phyloP scores from a whole-genome alignment of 1,140 invertebrate genomes.

The Ridgeia piscesae region DNA sequence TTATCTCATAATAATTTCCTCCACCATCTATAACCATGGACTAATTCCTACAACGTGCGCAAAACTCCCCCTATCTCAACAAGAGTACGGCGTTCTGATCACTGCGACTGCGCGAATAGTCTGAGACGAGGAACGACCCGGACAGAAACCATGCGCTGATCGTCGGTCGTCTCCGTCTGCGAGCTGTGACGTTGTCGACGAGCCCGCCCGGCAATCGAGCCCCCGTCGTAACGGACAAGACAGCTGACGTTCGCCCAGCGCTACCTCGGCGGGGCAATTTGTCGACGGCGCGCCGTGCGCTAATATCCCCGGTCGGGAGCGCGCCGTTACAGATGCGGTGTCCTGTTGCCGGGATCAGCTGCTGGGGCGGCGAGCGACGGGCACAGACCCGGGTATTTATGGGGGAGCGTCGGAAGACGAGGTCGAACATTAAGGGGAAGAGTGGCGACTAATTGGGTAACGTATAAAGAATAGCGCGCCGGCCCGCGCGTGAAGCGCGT shows the following conservation, averaged over 20 bases:
- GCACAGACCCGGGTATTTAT: neutral
- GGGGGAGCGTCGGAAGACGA: neutral
- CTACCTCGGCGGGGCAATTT: conserved; percentile 3
- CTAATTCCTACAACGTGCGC: no score
- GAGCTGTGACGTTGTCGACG: neutral
- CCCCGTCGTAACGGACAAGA: neutral
- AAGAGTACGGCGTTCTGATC: no score
- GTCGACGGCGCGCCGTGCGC: neutral
- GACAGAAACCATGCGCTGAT: neutral
- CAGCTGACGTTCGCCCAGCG: neutral
- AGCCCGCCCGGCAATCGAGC: neutral
- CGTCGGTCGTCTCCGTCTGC: neutral
- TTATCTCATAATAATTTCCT: no score
- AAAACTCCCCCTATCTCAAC: no score
- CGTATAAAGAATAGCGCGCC: neutral
- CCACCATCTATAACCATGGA: no score
- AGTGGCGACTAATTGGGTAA: neutral
- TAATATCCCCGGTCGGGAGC: neutral
- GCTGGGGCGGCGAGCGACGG: neutral
- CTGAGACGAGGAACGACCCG: neutral
- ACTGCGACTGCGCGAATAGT: no score
- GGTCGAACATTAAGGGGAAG: neutral
- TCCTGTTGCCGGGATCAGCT: neutral
- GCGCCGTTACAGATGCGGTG: neutral
- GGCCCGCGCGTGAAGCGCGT: neutral